Conservation (phyloP, 1,140 invertebrate genomes). For the Aphelinus atriplicis region DNA sequence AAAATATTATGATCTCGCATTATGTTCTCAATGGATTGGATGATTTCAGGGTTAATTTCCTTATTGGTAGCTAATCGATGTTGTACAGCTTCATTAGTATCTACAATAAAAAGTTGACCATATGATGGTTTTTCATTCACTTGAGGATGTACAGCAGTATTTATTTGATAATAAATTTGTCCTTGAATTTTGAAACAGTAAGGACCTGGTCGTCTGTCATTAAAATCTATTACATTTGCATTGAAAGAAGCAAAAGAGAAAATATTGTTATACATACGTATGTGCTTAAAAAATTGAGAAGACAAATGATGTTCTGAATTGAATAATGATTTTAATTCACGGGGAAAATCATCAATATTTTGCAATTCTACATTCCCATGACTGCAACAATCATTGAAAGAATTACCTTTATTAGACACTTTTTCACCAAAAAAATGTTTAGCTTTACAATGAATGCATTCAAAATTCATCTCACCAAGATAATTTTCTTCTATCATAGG, state of each 20-base stretch:
- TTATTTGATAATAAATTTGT: slow-evolving; percentile 15
- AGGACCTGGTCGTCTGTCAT: not conserved
- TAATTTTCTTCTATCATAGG: not conserved
- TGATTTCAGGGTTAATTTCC: slow-evolving; percentile 25
- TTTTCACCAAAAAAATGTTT: slow-evolving; percentile 6
- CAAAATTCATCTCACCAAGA: not conserved
- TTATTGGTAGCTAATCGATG: slow-evolving; percentile 15
- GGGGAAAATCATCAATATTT: not conserved
- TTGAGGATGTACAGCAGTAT: slow-evolving; percentile 4
- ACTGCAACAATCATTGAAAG: slow-evolving; percentile 18
- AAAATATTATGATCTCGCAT: slow-evolving; percentile 32
- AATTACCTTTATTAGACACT: slow-evolving; percentile 9
- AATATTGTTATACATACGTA: not conserved
- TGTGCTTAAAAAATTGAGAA: not conserved
- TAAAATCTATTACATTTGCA: not conserved
- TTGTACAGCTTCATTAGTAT: slow-evolving; percentile 28
- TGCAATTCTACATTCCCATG: slow-evolving; percentile 8
- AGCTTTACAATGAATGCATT: slow-evolving; percentile 22
- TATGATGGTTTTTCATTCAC: slow-evolving; percentile 18
- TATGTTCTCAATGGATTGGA: slow-evolving; percentile 12
- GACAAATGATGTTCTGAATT: not conserved
- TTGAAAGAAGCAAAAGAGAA: slow-evolving; percentile 19
- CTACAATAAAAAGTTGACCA: slow-evolving; percentile 35
- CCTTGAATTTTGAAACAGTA: slow-evolving; percentile 5
- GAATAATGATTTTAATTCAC: slow-evolving; percentile 6